Evolutionary conservation across 2,113 vertebrate species (phyloP), one percentile per base, ranked within the genome.

Genomic region (Microtus ochrogaster): DNA sequence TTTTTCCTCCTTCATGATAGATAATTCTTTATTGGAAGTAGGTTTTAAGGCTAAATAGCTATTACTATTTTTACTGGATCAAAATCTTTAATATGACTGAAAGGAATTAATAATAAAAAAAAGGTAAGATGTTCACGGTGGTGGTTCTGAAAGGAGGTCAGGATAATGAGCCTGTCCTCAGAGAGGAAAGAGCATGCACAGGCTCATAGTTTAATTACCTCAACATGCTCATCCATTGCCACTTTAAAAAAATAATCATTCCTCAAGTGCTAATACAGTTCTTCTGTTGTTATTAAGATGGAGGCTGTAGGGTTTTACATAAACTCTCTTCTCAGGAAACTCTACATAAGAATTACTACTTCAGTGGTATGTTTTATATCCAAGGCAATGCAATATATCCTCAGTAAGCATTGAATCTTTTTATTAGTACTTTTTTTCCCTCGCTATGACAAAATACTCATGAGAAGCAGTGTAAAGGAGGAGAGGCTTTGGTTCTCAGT

Each of bases 91-190:
- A 92, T 65, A 47, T 66, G 78, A 96, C 41, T 77, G 26, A 92
- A 85, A 87, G 36, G 72, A 95, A 95, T 95, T 96, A 97, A 93
- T 95, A 96, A 95, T 93, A 94, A 94, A 6, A 21, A 21, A 7
- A 21, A 96, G 24, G 47, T 95, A 90, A 78, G 72, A 95, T 90
- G 88, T 83, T 97, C 95, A 86, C 76, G 33, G 66, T 11, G 86
- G 49, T 82, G 74, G 24, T 90, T 95, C 63, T 92, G 82, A 94
- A 92, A 97, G 70, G 91, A 93, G 92, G 79, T 85, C 72, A 96
- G 58, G 66, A 81, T 90, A 94, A 93, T 68, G 33, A 96, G 72
- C 68, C 72, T 44, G 82, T 96, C 58, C 61, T 93, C 52, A 77
- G 86, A 88, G 74, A 95, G 63, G 83, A 94, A 97, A 85, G 94